phyloP scores from a whole-genome alignment of 2,888 invertebrate species.

The Plebejus argus region DNA sequence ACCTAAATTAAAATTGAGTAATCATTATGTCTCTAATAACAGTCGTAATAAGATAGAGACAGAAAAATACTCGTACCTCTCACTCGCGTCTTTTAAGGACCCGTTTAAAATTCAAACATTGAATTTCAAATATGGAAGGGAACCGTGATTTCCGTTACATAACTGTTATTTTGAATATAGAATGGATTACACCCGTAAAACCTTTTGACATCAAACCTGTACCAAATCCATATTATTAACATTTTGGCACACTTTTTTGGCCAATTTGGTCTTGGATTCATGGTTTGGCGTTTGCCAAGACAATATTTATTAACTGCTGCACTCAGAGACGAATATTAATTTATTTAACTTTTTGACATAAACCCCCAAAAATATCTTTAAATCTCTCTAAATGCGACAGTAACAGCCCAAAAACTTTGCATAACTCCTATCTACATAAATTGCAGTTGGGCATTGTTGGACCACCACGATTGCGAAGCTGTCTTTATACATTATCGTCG shows the following conservation, averaged over 20 bases:
- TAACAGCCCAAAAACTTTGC: too few relatives aligned
- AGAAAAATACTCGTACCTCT: neutral
- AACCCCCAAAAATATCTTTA: too few relatives aligned
- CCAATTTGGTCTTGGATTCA: neutral
- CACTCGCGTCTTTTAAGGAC: neutral
- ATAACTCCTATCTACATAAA: too few relatives aligned
- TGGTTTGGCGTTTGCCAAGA: neutral
- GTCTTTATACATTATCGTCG: too few relatives aligned
- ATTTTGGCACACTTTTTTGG: neutral
- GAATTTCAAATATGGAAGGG: constrained; percentile 44
- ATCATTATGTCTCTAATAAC: too few relatives aligned
- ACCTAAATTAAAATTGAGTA: too few relatives aligned
- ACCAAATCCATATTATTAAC: neutral
- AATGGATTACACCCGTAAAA: neutral
- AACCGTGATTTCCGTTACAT: constrained; percentile 54
- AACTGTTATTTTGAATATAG: constrained; percentile 48
- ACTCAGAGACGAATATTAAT: too few relatives aligned
- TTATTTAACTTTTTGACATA: too few relatives aligned
- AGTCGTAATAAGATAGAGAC: neutral
- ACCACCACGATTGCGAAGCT: too few relatives aligned
- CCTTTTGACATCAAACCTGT: constrained; percentile 4
- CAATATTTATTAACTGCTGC: too few relatives aligned
- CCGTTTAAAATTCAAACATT: constrained; percentile 52
- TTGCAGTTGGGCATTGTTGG: too few relatives aligned
- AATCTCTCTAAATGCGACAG: too few relatives aligned